Base-by-base conservation (phyloP, 2,888 invertebrate genomes). In the Perizoma flavofasciatum region DNA sequence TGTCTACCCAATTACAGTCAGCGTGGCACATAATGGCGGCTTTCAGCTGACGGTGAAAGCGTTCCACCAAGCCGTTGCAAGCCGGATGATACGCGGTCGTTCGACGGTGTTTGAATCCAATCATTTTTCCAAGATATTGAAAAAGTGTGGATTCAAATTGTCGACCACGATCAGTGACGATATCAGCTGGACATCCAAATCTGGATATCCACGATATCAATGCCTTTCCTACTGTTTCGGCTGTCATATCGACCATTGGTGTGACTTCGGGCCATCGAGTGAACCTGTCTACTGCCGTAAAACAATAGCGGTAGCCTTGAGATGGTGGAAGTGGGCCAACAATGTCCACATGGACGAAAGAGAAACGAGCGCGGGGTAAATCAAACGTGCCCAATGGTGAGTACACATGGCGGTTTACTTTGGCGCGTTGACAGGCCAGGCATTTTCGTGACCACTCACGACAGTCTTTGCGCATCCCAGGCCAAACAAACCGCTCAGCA, bases 161-260 rank as follows among this genome's bases (percentile, higher is more conserved):
- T 22, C 22, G 22, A 22, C 22, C 22, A 22, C 22, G 22, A 22
- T 22, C 22, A 22, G 22, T 22, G 22, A 22, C 22, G 22, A 22
- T 22, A 22, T 22, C 22, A 3, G 22, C 22, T 22, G 22, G 22
- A 22, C 22, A 22, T 22, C 22, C 22, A 22, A 22, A 22, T 22
- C 37, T 37, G 37, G 37, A 37, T 37, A 37, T 37, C 37, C 37
- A 37, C 37, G 51, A 47, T 43, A 60, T 50, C 10, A 60, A 6
- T 5, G 60, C 60, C 47, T 60, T 55, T 8, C 39, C 60, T 4
- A 60, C 60, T 5, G 53, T 59, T 49, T 54, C 54, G 6, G 59
- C 59, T 0, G 45, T 54, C 4, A 59, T 59, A 9, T 54, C 54
- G 4, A 11, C 40, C 33, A 59, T 49, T 0, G 59, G 59, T 11